Conservation (phyloP, 2,113 vertebrate species). For the Vidua chalybeata region DNA sequence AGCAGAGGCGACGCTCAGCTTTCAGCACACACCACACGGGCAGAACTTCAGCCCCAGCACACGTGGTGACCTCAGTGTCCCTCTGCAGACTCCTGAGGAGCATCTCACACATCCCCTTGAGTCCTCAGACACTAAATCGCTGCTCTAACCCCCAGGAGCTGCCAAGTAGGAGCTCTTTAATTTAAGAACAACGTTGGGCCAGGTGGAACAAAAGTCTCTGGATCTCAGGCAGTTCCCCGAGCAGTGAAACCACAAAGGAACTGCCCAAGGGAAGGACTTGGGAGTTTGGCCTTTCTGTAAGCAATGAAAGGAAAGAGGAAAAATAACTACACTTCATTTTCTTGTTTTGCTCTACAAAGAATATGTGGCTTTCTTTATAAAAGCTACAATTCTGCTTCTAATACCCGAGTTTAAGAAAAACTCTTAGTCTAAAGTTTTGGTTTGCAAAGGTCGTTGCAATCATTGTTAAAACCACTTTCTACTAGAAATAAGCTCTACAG, state of each 20-base stretch:
- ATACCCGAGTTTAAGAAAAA: constrained; percentile 66
- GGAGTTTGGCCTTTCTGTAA: constrained; percentile 8
- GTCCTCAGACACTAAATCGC: not conserved
- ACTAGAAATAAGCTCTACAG: constrained; percentile 40
- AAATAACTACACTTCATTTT: constrained; percentile 5
- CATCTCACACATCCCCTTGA: not conserved
- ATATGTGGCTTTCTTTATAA: constrained; percentile 54
- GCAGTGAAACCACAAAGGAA: not conserved
- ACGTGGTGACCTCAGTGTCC: not conserved
- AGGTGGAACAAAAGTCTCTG: not conserved
- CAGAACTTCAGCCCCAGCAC: not conserved
- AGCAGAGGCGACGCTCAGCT: not conserved
- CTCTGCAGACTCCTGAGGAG: not conserved
- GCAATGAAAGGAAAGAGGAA: not conserved
- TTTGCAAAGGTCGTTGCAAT: constrained; percentile 32
- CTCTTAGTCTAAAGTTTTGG: constrained; percentile 71
- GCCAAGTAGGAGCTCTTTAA: not conserved
- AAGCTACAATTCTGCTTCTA: constrained; percentile 63
- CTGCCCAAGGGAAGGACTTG: not conserved
- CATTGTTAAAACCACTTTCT: constrained; percentile 41
- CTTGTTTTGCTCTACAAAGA: constrained; percentile 34
- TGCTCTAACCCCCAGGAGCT: not conserved
- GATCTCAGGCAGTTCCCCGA: not conserved
- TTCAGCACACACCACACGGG: not conserved
- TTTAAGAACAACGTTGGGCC: not conserved